phyloP scores from a whole-genome alignment of 35 echinoderm and acorn worm species.

The Ophiothrix spiculata region DNA sequence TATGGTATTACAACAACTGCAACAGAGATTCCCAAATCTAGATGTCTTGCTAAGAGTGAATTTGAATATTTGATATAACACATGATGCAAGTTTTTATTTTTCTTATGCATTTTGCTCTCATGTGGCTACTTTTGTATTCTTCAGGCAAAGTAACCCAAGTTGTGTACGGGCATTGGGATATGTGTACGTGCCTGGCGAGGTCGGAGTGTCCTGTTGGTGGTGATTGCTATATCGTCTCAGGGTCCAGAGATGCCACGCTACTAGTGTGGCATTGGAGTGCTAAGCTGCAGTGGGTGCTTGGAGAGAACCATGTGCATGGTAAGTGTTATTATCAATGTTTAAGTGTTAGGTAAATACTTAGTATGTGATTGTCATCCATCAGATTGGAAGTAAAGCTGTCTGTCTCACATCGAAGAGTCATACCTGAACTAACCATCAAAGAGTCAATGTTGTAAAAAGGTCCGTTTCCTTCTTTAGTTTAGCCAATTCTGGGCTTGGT shows the following conservation, averaged over 20 bases:
- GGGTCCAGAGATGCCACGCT: slow-evolving; percentile 95
- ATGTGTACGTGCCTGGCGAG: slow-evolving; percentile 92
- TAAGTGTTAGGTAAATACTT: too few relatives aligned
- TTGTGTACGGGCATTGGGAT: slow-evolving; percentile 99
- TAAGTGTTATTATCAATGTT: too few relatives aligned
- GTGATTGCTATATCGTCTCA: slow-evolving; percentile 96
- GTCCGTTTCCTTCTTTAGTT: too few relatives aligned
- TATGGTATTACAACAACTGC: too few relatives aligned
- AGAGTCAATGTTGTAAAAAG: too few relatives aligned
- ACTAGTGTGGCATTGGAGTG: slow-evolving; percentile 98
- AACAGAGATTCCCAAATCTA: neutral
- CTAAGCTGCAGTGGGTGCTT: slow-evolving; percentile 93
- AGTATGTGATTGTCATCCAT: too few relatives aligned
- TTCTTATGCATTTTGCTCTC: neutral
- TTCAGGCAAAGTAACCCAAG: slow-evolving; percentile 95
- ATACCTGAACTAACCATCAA: too few relatives aligned
- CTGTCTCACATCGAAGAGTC: too few relatives aligned
- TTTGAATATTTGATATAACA: too few relatives aligned
- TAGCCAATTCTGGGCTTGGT: too few relatives aligned
- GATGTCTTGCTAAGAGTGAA: neutral
- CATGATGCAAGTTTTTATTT: neutral
- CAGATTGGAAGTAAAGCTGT: too few relatives aligned
- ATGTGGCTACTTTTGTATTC: neutral
- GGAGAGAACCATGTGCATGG: slow-evolving; percentile 92
- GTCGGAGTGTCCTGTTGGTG: slow-evolving; percentile 95